Evolutionary conservation across 2,888 invertebrate genomes (phyloP).

Genomic region (Icerya purchasi): DNA sequence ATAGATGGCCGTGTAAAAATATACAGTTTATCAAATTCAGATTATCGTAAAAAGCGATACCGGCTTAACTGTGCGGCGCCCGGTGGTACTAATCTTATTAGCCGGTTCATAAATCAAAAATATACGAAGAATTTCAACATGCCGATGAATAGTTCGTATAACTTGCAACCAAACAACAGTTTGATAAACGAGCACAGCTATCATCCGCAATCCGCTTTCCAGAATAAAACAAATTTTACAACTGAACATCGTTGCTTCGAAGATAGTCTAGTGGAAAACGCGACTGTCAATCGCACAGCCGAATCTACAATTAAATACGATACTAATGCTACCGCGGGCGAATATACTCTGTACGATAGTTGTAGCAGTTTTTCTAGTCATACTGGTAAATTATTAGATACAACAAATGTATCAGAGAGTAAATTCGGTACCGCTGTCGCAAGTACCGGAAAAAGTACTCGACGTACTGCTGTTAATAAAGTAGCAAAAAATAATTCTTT

Average conservation of each 20-base stretch:
- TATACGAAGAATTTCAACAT: background rate
- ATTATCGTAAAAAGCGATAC: slow-evolving; percentile 9
- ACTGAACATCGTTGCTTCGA: no score
- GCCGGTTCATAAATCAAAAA: slow-evolving; percentile 63
- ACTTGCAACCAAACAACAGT: no score
- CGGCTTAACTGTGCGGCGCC: slow-evolving; percentile 24
- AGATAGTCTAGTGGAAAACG: slow-evolving; percentile 14
- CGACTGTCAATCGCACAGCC: background rate
- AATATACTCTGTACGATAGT: slow-evolving; percentile 5
- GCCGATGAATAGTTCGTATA: background rate
- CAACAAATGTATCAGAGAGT: slow-evolving; percentile 3
- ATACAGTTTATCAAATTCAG: slow-evolving; percentile 10
- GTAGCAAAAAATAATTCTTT: slow-evolving; percentile 10
- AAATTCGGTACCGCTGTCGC: no score
- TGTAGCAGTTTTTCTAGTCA: slow-evolving; percentile 12
- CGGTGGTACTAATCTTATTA: slow-evolving; percentile 57
- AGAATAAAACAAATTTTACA: no score
- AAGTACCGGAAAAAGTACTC: slow-evolving; percentile 8
- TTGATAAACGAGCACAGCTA: no score
- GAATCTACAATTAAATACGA: background rate
- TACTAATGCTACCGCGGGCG: slow-evolving; percentile 2
- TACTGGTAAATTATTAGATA: slow-evolving; percentile 7
- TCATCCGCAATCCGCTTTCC: no score
- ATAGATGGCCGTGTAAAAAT: slow-evolving; percentile 9
- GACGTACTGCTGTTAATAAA: no score